Percentiles rank a stretch among this genome's conserved stretches.
Evolutionary conservation across 1,140 invertebrate species (phyloP).

Genomic region (Leucophenga varia): DNA sequence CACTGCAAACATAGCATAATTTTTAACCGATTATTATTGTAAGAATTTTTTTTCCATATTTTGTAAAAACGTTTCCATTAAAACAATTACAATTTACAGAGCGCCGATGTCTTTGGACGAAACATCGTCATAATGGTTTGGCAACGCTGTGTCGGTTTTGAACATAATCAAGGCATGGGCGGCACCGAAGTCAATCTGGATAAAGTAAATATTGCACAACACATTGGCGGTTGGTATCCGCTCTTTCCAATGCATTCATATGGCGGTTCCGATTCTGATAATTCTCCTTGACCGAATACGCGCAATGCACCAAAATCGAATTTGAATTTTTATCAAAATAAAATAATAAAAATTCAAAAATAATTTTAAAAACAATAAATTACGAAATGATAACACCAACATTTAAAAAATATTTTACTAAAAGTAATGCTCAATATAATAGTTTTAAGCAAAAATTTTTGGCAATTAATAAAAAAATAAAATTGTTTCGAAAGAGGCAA

Average conservation of each 20-base stretch:
- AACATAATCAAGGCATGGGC: constrained; percentile 84
- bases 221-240: constrained; percentile 83
- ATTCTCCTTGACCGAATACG: constrained; percentile 64
- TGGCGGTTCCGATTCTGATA: constrained; percentile 64
- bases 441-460: neutral
- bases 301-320: neutral
- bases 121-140: constrained; percentile 84
- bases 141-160: constrained; percentile 80
- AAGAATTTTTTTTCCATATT: too few species aligned
- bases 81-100: constrained; percentile 51
- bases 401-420: too few species aligned
- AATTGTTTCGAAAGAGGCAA: neutral
- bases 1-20: too few species aligned
- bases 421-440: too few species aligned
- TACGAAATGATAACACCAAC: too few species aligned
- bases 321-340: too few species aligned
- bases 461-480: neutral
- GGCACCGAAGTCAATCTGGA: constrained; percentile 80
- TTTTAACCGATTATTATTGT: too few species aligned
- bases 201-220: constrained; percentile 71
- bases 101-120: constrained; percentile 80
- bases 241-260: constrained; percentile 75
- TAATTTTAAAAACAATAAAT: constrained; percentile 18
- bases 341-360: too few species aligned
- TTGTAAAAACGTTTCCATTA: neutral